Conservation (phyloP, 2,888 invertebrate genomes). For the Teinopalpus imperialis region DNA sequence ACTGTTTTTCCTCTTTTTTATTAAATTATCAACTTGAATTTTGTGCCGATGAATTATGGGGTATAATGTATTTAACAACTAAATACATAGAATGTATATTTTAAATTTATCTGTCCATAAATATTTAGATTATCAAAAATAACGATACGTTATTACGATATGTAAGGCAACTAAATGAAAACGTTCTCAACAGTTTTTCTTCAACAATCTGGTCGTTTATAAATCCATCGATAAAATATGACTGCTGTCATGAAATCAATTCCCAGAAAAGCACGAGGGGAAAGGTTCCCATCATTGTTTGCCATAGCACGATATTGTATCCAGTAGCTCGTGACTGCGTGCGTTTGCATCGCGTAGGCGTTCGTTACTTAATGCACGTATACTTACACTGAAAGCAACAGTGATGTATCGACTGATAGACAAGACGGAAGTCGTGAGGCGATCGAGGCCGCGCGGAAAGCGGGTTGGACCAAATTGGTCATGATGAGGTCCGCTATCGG, state of each 20-base stretch:
- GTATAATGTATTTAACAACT: no score
- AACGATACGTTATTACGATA: no score
- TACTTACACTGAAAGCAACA: slow-evolving; percentile 61
- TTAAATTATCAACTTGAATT: no score
- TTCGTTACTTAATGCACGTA: slow-evolving; percentile 49
- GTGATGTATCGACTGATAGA: slow-evolving; percentile 46
- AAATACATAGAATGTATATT: no score
- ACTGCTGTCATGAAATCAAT: slow-evolving; percentile 38
- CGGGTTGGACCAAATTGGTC: slow-evolving; percentile 30
- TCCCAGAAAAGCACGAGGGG: slow-evolving; percentile 54
- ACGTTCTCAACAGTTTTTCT: no score
- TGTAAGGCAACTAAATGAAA: no score
- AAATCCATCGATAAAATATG: slow-evolving; percentile 48
- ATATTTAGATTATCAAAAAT: no score
- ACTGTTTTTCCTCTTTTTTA: no score
- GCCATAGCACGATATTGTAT: slow-evolving; percentile 36
- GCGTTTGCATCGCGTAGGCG: slow-evolving; percentile 56
- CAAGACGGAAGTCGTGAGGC: slow-evolving; percentile 48
- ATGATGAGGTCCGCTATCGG: slow-evolving; percentile 25
- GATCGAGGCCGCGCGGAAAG: slow-evolving; percentile 48
- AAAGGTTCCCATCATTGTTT: slow-evolving; percentile 62
- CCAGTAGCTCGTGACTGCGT: slow-evolving; percentile 40
- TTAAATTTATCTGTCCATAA: no score
- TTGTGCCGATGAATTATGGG: no score
- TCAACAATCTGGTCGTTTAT: no score